Base-by-base conservation (phyloP, 2,113 vertebrate species). In the Pelvicachromis taeniatus region DNA sequence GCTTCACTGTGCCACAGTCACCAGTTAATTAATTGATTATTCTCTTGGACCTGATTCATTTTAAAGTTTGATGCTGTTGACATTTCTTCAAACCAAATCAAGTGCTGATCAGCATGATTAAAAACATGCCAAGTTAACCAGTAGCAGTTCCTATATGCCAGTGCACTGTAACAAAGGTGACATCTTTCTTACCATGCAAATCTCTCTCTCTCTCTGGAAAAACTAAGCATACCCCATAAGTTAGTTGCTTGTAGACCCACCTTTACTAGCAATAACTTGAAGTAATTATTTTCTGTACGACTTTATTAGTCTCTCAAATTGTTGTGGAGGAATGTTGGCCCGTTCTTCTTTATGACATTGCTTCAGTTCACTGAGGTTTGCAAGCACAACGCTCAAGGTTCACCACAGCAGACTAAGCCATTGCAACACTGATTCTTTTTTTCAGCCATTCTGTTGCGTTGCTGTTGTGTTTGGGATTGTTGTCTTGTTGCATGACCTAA, bases 381-480 rank as follows among this genome's bases (percentile, higher is more conserved):
- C 42, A 7, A 13, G 13, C 42, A 48, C 6, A 48, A 14, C 14
- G 16, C 45, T 48, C 45, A 16, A 48, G 14, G 14, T 48, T 48
- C 14, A 48, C 13, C 14, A 48, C 5, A 48, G 45, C 45, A 48
- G 45, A 48, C 45, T 48, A 6, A 48, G 45, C 45, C 45, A 48
- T 48, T 48, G 45, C 13, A 48, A 48, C 6, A 48, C 14, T 16
- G 33, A 38, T 21, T 38, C 19, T 65, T 21, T 21, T 3, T 63
- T 63, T 16, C 33, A 65, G 2, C 19, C 35, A 21, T 21, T 13
- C 21, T 65, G 35, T 21, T 65, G 4, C 19, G 21, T 40, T 65
- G 35, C 19, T 8, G n/a, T 3, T 40, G 35, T 14, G 35, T 40
- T 65, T 23, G 7, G n/a, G 12, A 68, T 40, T 0, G n/a, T 40